Conservation (phyloP, 2,888 invertebrate genomes). For the Halictus ligatus region DNA sequence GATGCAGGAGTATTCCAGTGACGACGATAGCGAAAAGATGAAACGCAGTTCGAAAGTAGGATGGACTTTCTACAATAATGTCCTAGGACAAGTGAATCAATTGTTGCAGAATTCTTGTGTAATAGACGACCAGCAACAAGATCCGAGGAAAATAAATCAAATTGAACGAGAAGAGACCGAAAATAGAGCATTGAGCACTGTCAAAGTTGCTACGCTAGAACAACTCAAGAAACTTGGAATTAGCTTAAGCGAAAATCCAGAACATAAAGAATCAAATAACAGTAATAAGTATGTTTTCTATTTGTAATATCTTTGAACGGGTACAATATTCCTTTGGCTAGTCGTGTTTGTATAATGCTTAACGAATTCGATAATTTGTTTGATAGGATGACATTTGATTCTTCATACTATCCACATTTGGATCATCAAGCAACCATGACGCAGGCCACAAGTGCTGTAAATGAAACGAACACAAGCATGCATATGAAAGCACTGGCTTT, state of each 20-base stretch:
- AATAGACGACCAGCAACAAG: slow-evolving; percentile 59
- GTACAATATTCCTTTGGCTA: slow-evolving; percentile 8
- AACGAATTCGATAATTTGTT: slow-evolving; percentile 31
- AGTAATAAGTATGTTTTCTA: slow-evolving; percentile 72
- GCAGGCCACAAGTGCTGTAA: slow-evolving; percentile 72
- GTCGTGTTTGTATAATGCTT: neutral
- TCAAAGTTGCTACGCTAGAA: slow-evolving; percentile 81
- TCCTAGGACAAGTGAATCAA: slow-evolving; percentile 87
- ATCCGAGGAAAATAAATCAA: slow-evolving; percentile 38
- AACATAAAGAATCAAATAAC: slow-evolving; percentile 69
- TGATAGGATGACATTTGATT: slow-evolving; percentile 75
- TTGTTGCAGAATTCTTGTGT: slow-evolving; percentile 85
- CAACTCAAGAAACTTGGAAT: slow-evolving; percentile 81
- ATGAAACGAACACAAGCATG: slow-evolving; percentile 85
- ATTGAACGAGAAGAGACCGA: slow-evolving; percentile 59
- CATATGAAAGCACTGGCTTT: slow-evolving; percentile 86
- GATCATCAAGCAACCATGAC: slow-evolving; percentile 76
- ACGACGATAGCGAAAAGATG: slow-evolving; percentile 85
- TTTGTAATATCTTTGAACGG: neutral
- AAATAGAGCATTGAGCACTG: slow-evolving; percentile 72
- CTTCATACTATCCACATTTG: slow-evolving; percentile 78
- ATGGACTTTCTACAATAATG: slow-evolving; percentile 90
- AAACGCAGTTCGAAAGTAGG: slow-evolving; percentile 86
- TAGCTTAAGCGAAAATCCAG: slow-evolving; percentile 76
- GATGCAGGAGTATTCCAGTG: slow-evolving; percentile 84